Percentiles rank a stretch among this genome's conserved stretches.
These are phyloP conservation scores for Bombus pyrosoma DNA, from an alignment of 1,140 invertebrate species.

Conservation along the genomic window DNA sequence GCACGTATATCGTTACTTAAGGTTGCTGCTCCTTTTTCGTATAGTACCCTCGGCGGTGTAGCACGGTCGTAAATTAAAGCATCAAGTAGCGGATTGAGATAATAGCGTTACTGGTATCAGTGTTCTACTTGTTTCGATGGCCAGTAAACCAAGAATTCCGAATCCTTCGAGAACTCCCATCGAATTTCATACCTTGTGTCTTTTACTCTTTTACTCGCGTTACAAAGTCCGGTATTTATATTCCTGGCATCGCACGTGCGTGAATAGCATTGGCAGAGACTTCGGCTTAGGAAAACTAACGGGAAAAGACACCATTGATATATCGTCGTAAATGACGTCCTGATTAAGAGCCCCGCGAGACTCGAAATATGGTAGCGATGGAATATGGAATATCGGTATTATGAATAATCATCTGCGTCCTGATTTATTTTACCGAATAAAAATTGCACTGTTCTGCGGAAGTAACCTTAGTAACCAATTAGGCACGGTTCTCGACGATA, in stretches of 20 bases:
- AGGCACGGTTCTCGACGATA: background rate
- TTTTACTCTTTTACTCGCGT: too few species aligned
- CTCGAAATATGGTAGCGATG: background rate
- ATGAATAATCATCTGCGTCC: rapidly evolving
- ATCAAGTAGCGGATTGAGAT: background rate
- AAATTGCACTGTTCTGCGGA: background rate
- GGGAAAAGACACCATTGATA: too few species aligned
- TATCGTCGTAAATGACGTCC: background rate
- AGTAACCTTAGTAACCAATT: background rate
- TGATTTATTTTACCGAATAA: background rate
- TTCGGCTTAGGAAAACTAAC: too few species aligned
- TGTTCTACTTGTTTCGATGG: too few species aligned
- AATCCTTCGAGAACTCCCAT: too few species aligned
- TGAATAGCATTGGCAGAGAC: too few species aligned
- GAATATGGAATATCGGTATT: too few species aligned
- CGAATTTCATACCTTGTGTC: too few species aligned
- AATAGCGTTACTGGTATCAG: background rate
- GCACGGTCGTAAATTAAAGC: background rate
- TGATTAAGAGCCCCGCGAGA: background rate
- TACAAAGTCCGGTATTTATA: too few species aligned
- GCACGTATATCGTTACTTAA: background rate
- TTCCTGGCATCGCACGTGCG: too few species aligned
- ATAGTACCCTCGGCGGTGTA: background rate
- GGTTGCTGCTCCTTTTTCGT: background rate
- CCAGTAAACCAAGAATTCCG: too few species aligned